Evolutionary conservation across 1,140 invertebrate species (phyloP), one percentile per base, ranked within the genome.

Genomic region (Acromyrmex charruanus): DNA sequence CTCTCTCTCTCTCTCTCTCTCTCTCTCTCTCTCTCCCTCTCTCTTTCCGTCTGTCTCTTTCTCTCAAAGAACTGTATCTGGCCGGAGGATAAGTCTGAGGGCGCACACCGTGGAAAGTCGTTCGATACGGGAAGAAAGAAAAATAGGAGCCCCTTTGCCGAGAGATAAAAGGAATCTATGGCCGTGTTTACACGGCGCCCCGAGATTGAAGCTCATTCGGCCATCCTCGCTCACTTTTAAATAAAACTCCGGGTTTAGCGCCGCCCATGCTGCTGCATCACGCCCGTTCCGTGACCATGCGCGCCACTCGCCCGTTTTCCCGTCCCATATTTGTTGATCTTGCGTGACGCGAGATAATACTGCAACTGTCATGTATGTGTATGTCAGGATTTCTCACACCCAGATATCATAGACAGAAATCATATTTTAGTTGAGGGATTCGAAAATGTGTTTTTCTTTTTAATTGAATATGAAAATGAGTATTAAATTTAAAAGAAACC

Each of bases 111-210:
- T 35, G 63, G 72, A 72, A 79, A 88, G 74, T 82, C 81, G 72
- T 85, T 85, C 74, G 77, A 86, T 74, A 85, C 69, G 61, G 18
- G 53, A 71, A 69, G 69, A 49, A 79, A 80, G 84, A 88, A 65
- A 79, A 87, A 85, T 59, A 86, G 69, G 72, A 90, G 75, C 77
- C 89, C 55, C 53, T 74, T 79, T 53, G 59, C 16, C 65, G 66
- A 80, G 90, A 91, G 90, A 91, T 91, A 91, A 91, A 89, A 86
- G 44, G 84, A 89, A 91, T 91, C 87, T 91, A 91, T 91, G 80
- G 71, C 44, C 85, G 63, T 91, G 89, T 91, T 91, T 91, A 90
- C 90, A 87, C 79, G 87, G 31, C 61, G 74, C 53, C 21, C 31
- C 75, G 87, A 81, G 77, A 91, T 90, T 88, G 61, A 86, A 85